Percentiles rank a stretch among this genome's conserved stretches.
These are phyloP conservation scores for Tympanuchus pallidicinctus DNA, from an alignment of 2,113 vertebrate genomes.

Conservation along the genomic window DNA sequence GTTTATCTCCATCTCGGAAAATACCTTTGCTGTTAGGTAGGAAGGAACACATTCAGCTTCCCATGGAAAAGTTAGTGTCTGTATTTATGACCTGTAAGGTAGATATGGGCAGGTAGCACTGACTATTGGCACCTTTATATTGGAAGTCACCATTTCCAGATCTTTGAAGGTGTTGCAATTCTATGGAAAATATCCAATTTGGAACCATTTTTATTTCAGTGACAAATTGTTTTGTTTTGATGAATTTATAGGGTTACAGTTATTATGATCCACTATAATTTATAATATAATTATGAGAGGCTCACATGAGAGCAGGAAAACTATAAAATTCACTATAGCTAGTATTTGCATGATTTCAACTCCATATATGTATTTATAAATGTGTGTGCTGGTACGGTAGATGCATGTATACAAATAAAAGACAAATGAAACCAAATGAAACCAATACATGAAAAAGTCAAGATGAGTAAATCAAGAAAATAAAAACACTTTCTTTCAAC, in stretches of 20 bases:
- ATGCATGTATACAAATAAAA: background rate
- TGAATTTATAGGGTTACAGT: background rate
- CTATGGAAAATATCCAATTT: background rate
- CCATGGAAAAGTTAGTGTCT: background rate
- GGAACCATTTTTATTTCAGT: background rate
- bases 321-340: background rate
- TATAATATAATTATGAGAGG: background rate
- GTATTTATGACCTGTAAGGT: background rate
- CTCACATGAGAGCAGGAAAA: background rate
- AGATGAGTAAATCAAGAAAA: background rate
- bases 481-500: background rate
- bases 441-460: background rate
- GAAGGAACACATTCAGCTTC: background rate
- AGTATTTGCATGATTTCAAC: background rate
- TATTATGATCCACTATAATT: background rate
- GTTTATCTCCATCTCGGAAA: background rate
- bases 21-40: background rate
- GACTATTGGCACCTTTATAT: background rate
- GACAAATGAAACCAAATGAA: background rate
- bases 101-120: background rate
- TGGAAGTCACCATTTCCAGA: background rate
- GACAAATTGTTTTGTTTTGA: background rate
- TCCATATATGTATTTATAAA: accelerated
- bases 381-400: accelerated
- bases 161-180: background rate